Percentiles rank a stretch among this genome's conserved stretches.
Evolutionary conservation across 2,113 vertebrate genomes (phyloP).

Genomic region (Polyodon spathula): DNA sequence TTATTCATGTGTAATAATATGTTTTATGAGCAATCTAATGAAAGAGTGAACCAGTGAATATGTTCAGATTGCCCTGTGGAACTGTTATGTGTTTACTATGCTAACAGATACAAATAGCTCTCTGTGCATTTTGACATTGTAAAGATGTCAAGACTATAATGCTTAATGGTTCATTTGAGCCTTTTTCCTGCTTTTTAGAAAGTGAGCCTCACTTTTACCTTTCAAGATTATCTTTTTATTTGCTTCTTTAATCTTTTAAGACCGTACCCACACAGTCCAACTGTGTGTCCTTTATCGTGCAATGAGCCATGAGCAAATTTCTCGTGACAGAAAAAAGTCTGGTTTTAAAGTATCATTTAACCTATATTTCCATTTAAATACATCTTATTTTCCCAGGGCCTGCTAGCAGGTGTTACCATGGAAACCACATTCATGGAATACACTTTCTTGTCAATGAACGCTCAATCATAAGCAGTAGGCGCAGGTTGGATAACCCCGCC

Average conservation of each 20-base stretch:
- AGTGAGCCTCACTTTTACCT: conserved; percentile 3
- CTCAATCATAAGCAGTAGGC: conserved; percentile 1
- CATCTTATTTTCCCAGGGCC: conserved; percentile 42
- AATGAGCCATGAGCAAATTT: conserved; percentile 38
- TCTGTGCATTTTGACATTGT: too few relatives aligned
- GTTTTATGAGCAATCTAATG: too few relatives aligned
- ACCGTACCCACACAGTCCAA: conserved; percentile 1
- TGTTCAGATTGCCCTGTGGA: too few relatives aligned
- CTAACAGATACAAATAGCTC: too few relatives aligned
- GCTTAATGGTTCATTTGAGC: neutral
- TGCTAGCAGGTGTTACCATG: conserved; percentile 50
- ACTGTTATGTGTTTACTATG: too few relatives aligned
- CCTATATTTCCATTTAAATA: conserved; percentile 57
- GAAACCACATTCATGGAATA: conserved; percentile 30
- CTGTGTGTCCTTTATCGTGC: conserved; percentile 27
- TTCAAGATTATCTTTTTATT: conserved; percentile 25
- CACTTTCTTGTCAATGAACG: conserved; percentile 11
- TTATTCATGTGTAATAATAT: too few relatives aligned
- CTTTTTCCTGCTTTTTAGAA: neutral
- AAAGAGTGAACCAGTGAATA: too few relatives aligned
- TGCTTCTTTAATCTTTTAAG: conserved; percentile 13
- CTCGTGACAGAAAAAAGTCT: conserved; percentile 28
- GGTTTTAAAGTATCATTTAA: conserved; percentile 40
- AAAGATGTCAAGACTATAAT: neutral
- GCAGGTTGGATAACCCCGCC: neutral